A percentile compares a stretch with the other conserved stretches of the same genome.
Evolutionary conservation across 2,888 invertebrate species (phyloP).

Genomic region (Thyatira batis): DNA sequence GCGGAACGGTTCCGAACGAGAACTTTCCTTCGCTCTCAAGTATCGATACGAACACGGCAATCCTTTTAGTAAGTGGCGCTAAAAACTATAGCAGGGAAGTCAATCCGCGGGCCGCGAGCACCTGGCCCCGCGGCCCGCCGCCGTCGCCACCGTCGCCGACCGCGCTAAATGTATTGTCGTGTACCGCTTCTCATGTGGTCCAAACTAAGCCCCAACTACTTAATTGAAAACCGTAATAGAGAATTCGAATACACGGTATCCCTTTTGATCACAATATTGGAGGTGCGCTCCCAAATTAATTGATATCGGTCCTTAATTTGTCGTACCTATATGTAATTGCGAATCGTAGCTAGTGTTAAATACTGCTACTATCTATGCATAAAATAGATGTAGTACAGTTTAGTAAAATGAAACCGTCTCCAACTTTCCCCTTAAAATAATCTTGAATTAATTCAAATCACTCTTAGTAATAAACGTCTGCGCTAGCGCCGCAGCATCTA

Average conservation of each 20-base stretch:
- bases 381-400: conserved; percentile 2
- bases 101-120: conserved; percentile 53
- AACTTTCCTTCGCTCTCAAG: conserved; percentile 49
- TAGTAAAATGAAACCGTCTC: conserved; percentile 4
- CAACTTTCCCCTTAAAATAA: conserved; percentile 47
- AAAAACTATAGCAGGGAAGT: conserved; percentile 71
- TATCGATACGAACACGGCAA: conserved; percentile 76
- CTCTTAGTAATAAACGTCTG: conserved; percentile 76
- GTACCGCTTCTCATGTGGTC: conserved; percentile 69
- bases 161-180: conserved; percentile 77
- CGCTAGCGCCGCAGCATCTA: conserved; percentile 73
- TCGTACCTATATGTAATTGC: conserved; percentile 43
- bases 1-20: conserved; percentile 25
- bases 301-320: conserved; percentile 47
- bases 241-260: conserved; percentile 72
- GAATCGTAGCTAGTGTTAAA: conserved; percentile 28
- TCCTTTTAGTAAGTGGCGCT: conserved; percentile 72
- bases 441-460: conserved; percentile 74
- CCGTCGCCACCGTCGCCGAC: conserved; percentile 30
- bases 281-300: conserved; percentile 62
- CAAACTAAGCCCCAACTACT: conserved; percentile 75
- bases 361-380: neutral
- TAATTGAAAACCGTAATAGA: conserved; percentile 78
- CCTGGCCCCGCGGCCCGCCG: conserved; percentile 42
- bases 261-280: conserved; percentile 68